Base-by-base conservation (phyloP, 2,888 invertebrate species). In the Sceliomorpha sp. region DNA sequence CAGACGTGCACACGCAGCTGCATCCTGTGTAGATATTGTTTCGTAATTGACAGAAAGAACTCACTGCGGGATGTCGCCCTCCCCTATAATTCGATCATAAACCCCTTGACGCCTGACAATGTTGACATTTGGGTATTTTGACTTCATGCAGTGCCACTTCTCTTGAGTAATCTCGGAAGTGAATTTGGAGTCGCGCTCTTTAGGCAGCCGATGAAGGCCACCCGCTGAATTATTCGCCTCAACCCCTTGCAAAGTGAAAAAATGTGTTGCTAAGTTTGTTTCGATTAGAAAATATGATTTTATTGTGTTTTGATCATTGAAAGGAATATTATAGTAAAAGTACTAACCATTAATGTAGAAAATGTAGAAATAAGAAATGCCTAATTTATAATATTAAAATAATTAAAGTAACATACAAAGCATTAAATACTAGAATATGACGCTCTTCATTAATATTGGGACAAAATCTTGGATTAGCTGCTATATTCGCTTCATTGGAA, bases 61-160 rank as follows among this genome's bases (percentile, higher is more conserved):
- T 59, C 80, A 70, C 84, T 44, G 62, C 80, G 70, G 85, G 80
- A 78, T 72, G 62, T 72, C 77, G 68, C 71, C 74, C 37, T 68
- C 78, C 77, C 78, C 78, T 82, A 83, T 87, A 87, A 87, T 87
- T 87, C 85, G 87, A 86, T 87, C 84, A 83, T 82, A 83, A 85
- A 85, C 85, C 87, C 87, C 84, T 86, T 84, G 83, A 82, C 84
- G 79, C 75, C 73, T 70, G 79, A 83, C 81, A 82, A 83, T 86
- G 84, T 86, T 85, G 87, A 87, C 87, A 82, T 86, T 87, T 83
- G 86, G 86, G 83, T 85, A 84, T 84, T 85, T 86, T 84, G 83
- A 83, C 84, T 81, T 85, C 87, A 87, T 72, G 87, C 87, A 86
- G 87, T 36, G 84, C 72, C 44, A 45, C 62, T 66, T 56, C 68